phyloP scores from a whole-genome alignment of 2,888 invertebrate genomes.

The Oegoconia quadripuncta region DNA sequence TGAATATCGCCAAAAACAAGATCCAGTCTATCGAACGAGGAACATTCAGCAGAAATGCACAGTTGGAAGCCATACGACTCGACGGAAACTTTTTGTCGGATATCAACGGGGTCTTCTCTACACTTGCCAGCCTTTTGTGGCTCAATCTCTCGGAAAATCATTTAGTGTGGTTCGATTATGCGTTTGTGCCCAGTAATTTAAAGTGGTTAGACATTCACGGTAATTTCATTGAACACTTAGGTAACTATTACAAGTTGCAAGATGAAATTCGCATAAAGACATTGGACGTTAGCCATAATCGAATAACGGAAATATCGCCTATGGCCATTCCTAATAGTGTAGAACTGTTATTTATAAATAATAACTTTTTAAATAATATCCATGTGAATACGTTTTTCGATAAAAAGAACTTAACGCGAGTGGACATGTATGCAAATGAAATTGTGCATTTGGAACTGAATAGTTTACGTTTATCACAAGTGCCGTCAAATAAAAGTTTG shows the following conservation, averaged over 20 bases:
- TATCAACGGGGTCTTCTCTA: conserved; percentile 93
- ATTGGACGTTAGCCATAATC: conserved; percentile 93
- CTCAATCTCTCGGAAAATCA: conserved; percentile 94
- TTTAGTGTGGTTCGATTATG: conserved; percentile 95
- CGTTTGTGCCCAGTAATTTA: conserved; percentile 92
- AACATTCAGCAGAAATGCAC: conserved; percentile 88
- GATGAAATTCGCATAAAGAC: conserved; percentile 90
- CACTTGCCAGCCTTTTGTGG: conserved; percentile 90
- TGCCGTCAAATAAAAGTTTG: conserved; percentile 84
- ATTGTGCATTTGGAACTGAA: conserved; percentile 90
- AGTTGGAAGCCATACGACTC: conserved; percentile 91
- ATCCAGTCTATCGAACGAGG: conserved; percentile 91
- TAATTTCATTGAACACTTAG: conserved; percentile 92
- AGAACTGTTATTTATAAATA: conserved; percentile 92
- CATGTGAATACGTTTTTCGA: conserved; percentile 92
- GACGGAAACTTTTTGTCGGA: conserved; percentile 93
- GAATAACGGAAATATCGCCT: conserved; percentile 89
- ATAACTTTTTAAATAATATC: conserved; percentile 90
- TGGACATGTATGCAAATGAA: conserved; percentile 94
- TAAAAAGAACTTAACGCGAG: conserved; percentile 90
- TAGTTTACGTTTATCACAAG: conserved; percentile 87
- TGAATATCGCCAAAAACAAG: conserved; percentile 94
- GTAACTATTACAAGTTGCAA: conserved; percentile 92
- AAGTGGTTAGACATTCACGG: conserved; percentile 95
- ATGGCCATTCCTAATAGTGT: conserved; percentile 93